phyloP scores from a whole-genome alignment of 2,113 vertebrate genomes.

The Phainopepla nitens region DNA sequence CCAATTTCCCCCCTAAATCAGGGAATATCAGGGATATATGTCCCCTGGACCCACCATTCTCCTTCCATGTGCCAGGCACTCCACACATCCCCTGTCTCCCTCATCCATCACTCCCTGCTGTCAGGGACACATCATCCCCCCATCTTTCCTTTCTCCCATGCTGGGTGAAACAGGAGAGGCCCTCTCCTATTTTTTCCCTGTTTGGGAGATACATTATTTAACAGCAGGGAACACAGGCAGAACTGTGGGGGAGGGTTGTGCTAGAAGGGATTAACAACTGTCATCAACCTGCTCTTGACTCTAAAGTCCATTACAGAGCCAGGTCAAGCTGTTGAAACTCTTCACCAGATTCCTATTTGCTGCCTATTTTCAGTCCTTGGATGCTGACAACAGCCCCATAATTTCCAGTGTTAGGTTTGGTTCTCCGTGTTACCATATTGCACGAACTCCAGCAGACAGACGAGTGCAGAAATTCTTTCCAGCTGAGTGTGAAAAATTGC shows the following conservation, averaged over 20 bases:
- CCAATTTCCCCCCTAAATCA: not conserved
- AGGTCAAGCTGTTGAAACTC: not conserved
- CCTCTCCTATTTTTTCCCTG: not conserved
- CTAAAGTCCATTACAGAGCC: not conserved
- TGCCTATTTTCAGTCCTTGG: conserved; percentile 11
- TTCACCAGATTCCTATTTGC: conserved; percentile 13
- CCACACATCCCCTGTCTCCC: not conserved
- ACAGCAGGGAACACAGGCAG: not conserved
- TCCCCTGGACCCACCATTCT: not conserved
- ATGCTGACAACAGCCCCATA: conserved; percentile 4
- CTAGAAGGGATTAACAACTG: not conserved
- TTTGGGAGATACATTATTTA: not conserved
- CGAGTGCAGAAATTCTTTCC: conserved; percentile 42
- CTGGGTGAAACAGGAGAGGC: not conserved
- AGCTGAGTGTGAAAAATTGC: conserved; percentile 35
- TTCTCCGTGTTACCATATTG: not conserved
- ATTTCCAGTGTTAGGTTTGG: not conserved
- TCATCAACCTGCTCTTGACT: conserved; percentile 26
- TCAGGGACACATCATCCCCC: not conserved
- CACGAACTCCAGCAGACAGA: not conserved
- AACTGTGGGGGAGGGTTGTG: not conserved
- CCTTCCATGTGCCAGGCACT: not conserved
- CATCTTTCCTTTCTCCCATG: not conserved
- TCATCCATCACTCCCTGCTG: not conserved
- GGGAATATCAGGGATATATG: not conserved